Evolutionary conservation across 2,888 invertebrate genomes (phyloP).

Genomic region (Plebejus melissa): DNA sequence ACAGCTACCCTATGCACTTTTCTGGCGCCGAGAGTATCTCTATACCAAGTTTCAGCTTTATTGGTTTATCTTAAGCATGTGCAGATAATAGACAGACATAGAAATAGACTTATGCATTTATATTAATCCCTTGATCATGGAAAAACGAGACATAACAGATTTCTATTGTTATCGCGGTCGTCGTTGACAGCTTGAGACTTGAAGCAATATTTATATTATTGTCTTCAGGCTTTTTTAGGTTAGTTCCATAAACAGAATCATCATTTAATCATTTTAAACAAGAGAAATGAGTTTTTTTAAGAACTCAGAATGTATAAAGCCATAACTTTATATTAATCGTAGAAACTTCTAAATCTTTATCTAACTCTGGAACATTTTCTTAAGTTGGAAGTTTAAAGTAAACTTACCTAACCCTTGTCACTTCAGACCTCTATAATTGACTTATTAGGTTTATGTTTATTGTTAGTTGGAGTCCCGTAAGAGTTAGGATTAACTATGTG

Average conservation of each 20-base stretch:
- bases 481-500: slow-evolving; percentile 4
- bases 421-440: slow-evolving; percentile 22
- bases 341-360: background rate
- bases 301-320: background rate
- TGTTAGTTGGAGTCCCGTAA: slow-evolving; percentile 22
- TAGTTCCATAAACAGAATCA: background rate
- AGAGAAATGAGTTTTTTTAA: background rate
- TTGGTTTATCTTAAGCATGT: too few relatives aligned
- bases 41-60: too few relatives aligned
- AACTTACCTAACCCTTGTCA: slow-evolving; percentile 22
- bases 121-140: too few relatives aligned
- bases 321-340: background rate
- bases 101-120: too few relatives aligned
- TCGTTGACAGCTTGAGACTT: too few relatives aligned
- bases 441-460: slow-evolving; percentile 28
- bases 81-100: too few relatives aligned
- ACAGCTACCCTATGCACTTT: too few relatives aligned
- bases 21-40: background rate
- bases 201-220: too few relatives aligned
- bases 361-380: slow-evolving; percentile 4
- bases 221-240: too few relatives aligned
- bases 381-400: slow-evolving; percentile 9
- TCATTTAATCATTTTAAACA: background rate
- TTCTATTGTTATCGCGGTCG: too few relatives aligned
- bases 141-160: too few relatives aligned